A percentile compares a stretch with the other conserved stretches of the same genome.
These are phyloP conservation scores for Bagarius yarrelli DNA, from an alignment of 2,113 vertebrate genomes.

Conservation along the genomic window DNA sequence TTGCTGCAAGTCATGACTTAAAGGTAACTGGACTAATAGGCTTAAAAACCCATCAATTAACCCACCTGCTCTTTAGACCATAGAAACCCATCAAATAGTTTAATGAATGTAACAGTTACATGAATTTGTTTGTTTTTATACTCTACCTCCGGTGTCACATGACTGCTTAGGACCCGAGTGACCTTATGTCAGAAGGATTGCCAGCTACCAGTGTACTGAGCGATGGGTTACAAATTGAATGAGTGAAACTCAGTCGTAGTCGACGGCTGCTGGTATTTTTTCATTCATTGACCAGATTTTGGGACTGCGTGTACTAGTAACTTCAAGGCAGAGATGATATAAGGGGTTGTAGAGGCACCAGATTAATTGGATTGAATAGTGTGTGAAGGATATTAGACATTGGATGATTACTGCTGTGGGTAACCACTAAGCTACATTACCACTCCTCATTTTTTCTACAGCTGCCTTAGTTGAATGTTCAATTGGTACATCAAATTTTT, in stretches of 20 bases:
- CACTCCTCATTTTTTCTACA: no score
- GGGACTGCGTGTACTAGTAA: no score
- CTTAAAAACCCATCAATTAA: conserved; percentile 18
- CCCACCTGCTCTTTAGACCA: neutral
- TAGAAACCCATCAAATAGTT: neutral
- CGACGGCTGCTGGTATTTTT: conserved; percentile 28
- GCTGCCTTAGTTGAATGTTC: no score
- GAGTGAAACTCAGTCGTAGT: conserved; percentile 6
- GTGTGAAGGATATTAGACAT: no score
- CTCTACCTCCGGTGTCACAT: neutral
- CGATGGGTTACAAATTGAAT: conserved; percentile 46
- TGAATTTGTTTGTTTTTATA: conserved; percentile 2
- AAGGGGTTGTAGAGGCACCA: no score
- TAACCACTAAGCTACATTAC: no score
- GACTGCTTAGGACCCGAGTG: neutral
- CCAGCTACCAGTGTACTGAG: conserved; percentile 14
- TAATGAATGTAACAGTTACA: conserved; percentile 12
- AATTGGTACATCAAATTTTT: no score
- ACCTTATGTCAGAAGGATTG: conserved; percentile 24
- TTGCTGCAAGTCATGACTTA: no score
- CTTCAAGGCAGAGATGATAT: no score
- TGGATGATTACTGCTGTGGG: no score
- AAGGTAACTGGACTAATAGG: conserved; percentile 6
- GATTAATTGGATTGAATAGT: no score
- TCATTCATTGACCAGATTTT: conserved; percentile 14